phyloP scores from a whole-genome alignment of 1,140 invertebrate species.

The Procambarus clarkii region DNA sequence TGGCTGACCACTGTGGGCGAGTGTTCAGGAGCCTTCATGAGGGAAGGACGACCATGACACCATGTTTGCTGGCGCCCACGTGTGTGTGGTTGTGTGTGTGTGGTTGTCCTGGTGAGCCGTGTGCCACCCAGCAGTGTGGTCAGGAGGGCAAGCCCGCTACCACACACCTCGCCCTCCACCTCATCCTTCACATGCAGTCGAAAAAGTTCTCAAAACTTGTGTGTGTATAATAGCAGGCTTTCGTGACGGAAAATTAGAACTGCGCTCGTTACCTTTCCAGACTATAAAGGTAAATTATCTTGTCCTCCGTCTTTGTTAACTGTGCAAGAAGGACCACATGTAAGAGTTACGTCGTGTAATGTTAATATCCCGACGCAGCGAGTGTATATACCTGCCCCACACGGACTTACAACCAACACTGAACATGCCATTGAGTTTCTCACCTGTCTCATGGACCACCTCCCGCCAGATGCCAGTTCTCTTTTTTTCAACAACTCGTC shows the following conservation, averaged over 20 bases:
- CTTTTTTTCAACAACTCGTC: background rate
- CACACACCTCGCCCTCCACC: background rate
- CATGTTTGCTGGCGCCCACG: background rate
- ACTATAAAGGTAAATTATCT: background rate
- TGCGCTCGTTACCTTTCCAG: background rate
- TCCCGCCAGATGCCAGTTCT: conserved; percentile 15
- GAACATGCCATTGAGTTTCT: conserved; percentile 40
- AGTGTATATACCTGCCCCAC: background rate
- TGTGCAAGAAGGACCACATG: no score
- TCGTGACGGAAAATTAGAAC: background rate
- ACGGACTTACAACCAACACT: conserved; percentile 26
- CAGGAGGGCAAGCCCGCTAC: no score
- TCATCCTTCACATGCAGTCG: background rate
- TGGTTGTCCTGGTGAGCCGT: background rate
- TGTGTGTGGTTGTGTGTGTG: background rate
- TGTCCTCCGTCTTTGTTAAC: background rate
- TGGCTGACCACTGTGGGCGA: no score
- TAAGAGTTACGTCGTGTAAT: background rate
- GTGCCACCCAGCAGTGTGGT: background rate
- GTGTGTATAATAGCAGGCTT: background rate
- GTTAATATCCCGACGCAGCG: background rate
- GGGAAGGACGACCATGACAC: background rate
- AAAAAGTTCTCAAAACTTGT: background rate
- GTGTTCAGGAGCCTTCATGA: background rate
- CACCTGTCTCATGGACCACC: conserved; percentile 55